Percentiles rank a stretch among this genome's conserved stretches.
These are phyloP conservation scores for Scrobipalpa costella DNA, from an alignment of 2,888 invertebrate genomes.

Conservation along the genomic window DNA sequence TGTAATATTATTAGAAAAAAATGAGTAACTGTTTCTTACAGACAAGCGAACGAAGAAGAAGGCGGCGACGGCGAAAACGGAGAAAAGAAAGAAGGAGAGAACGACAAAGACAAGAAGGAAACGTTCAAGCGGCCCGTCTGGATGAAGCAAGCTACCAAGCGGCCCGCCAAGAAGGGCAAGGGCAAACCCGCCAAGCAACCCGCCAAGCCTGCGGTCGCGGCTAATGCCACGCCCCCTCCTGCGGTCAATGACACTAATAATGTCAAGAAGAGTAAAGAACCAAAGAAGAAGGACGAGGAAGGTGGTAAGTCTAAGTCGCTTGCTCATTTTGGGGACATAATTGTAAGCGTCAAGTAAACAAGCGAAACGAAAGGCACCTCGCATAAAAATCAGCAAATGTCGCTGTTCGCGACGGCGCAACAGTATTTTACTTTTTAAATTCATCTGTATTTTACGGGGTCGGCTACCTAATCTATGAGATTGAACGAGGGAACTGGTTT, in stretches of 20 bases:
- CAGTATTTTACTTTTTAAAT: too few relatives aligned
- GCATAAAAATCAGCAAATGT: too few relatives aligned
- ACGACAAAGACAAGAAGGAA: conserved; percentile 66
- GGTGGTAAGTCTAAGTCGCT: conserved; percentile 34
- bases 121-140: conserved; percentile 88
- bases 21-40: conserved; percentile 49
- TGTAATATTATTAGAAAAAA: too few relatives aligned
- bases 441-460: too few relatives aligned
- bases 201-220: conserved; percentile 39
- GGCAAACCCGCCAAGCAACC: conserved; percentile 43
- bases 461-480: too few relatives aligned
- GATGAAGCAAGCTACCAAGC: conserved; percentile 87
- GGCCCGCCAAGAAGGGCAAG: conserved; percentile 51
- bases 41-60: conserved; percentile 78
- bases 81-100: conserved; percentile 53
- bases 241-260: conserved; percentile 47
- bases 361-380: too few relatives aligned
- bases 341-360: too few relatives aligned
- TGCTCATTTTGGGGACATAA: neutral
- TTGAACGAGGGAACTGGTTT: too few relatives aligned
- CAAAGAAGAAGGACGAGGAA: conserved; percentile 70
- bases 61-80: conserved; percentile 72
- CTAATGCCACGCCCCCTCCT: conserved; percentile 48
- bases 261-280: conserved; percentile 55
- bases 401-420: too few relatives aligned